Conservation (phyloP, 2,113 vertebrate species). For the Platichthys stellatus region DNA sequence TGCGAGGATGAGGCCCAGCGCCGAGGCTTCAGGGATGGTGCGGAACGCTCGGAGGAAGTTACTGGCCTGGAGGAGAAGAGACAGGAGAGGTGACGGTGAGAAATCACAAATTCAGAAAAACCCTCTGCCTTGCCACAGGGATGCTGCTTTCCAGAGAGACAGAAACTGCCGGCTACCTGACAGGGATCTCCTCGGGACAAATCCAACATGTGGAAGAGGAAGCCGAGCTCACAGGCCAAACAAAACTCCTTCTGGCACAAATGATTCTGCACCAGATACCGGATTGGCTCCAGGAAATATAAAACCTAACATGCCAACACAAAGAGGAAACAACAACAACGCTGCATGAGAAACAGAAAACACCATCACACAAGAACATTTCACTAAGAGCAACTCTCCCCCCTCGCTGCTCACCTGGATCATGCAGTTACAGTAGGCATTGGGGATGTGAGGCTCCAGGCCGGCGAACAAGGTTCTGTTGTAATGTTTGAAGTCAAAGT, state of each 20-base stretch:
- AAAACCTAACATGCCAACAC: conserved; percentile 83
- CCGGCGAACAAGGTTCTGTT: conserved; percentile 98
- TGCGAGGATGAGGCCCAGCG: conserved; percentile 94
- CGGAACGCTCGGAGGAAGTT: conserved; percentile 97
- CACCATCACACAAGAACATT: background rate
- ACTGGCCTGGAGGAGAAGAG: conserved; percentile 86
- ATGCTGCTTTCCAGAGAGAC: background rate
- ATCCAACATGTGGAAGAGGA: conserved; percentile 98
- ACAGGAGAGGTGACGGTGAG: background rate
- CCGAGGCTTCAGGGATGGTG: conserved; percentile 96
- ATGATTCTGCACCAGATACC: conserved; percentile 97
- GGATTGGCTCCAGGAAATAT: conserved; percentile 95
- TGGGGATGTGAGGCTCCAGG: conserved; percentile 98
- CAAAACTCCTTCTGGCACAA: conserved; percentile 99
- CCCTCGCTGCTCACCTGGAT: conserved; percentile 86
- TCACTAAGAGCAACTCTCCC: background rate
- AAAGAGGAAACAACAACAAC: background rate
- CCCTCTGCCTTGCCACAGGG: background rate
- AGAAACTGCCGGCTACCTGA: conserved; percentile 81
- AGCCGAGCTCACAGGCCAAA: conserved; percentile 95
- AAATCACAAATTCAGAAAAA: background rate
- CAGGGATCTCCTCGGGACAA: conserved; percentile 96
- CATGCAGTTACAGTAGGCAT: conserved; percentile 99
- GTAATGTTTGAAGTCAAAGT: conserved; percentile 99
- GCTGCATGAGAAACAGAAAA: background rate